Base-by-base conservation (phyloP, 2,113 vertebrate species). In the Urocitellus parryii region DNA sequence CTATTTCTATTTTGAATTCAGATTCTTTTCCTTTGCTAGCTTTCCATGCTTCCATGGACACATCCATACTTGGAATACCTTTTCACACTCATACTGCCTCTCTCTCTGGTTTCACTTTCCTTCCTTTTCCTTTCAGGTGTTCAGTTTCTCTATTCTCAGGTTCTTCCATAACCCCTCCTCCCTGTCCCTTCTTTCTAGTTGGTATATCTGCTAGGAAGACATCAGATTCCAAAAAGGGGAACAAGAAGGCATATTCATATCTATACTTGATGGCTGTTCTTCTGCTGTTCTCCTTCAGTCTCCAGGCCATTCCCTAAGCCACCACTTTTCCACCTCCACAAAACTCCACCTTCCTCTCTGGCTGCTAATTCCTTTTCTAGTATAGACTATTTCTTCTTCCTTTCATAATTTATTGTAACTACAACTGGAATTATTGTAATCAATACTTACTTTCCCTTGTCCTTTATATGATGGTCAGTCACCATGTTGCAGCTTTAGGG, bases 1-100 rank as follows among this genome's bases (percentile, higher is more conserved):
- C 25, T 27, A 65, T 73, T 78, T 97, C 87, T 96, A 95, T 95
- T 97, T 96, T 96, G 92, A 94, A 89, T 91, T 82, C 67, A 72
- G n/a, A 67, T 78, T 96, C 90, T 32, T 95, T 90, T 78, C 70
- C 81, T 65, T 92, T 45, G 81, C 39, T 88, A 42, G 56, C 76
- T 88, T 51, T 70, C 42, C 70, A 25, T 17, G 88, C 70, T 87
- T 89, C 81, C 25, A 84, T 6, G 72, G 45, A 81, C 11, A 25
- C 58, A 51, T n/a, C 11, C 29, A 86, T 88, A 17, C 90, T 92
- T 95, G 90, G 63, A 94, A 88, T 90, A 74, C 53, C 70, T 80
- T 74, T 92, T 37, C 63, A 70, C 5, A 14, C 24, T 22, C 67
- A 25, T 8, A 39, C 88, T 97, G 97, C 96, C 95, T 94, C 17